A percentile compares a stretch with the other conserved stretches of the same genome.
These are phyloP conservation scores for Manis javanica DNA, from an alignment of 2,797 vertebrate genomes.

Conservation along the genomic window DNA sequence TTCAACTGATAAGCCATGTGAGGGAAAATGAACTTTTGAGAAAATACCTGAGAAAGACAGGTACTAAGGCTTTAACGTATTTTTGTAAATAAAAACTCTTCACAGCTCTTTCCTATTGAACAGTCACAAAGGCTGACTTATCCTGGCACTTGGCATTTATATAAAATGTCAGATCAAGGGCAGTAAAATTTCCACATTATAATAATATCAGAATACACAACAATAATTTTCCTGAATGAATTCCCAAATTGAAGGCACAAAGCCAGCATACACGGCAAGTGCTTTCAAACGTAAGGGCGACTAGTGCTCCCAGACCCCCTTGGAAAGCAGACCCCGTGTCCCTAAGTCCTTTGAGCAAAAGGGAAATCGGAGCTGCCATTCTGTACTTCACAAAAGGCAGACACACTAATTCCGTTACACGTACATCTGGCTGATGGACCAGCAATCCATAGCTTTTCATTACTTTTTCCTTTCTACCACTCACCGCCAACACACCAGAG, in stretches of 20 bases:
- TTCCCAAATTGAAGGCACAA: no score
- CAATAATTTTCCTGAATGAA: neutral
- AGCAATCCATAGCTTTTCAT: neutral
- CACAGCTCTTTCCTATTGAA: neutral
- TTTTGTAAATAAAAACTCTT: neutral
- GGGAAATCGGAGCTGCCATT: constrained; percentile 42
- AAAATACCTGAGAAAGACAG: neutral
- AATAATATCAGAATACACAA: neutral
- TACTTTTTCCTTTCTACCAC: neutral
- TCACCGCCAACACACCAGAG: constrained; percentile 64
- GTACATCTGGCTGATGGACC: neutral
- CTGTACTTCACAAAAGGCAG: constrained; percentile 41
- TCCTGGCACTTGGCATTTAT: neutral
- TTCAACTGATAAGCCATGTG: neutral
- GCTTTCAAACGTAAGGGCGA: constrained; percentile 42
- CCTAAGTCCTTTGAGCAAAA: constrained; percentile 62
- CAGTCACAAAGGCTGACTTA: neutral
- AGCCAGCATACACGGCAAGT: neutral
- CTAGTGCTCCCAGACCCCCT: constrained; percentile 38
- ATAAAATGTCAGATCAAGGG: neutral
- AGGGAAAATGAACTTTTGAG: neutral
- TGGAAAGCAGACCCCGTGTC: neutral
- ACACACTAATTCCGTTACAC: constrained; percentile 67
- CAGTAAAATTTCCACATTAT: neutral
- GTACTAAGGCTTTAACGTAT: neutral